Evolutionary conservation across 1,140 invertebrate species (phyloP).

Genomic region (Venturia canescens): DNA sequence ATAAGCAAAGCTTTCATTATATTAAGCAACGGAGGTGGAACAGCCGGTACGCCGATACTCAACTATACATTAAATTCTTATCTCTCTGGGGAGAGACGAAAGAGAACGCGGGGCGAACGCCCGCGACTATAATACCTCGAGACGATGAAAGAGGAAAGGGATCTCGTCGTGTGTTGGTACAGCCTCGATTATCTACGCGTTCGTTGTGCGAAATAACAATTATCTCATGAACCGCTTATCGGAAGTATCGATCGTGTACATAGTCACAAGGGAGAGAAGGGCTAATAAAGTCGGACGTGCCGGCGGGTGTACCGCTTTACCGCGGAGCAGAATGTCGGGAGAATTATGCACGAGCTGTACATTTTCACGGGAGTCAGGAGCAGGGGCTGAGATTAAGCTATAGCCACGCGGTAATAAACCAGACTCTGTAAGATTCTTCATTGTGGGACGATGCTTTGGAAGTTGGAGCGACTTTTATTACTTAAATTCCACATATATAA

Average conservation of each 20-base stretch:
- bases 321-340: not conserved
- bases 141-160: too few species aligned
- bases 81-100: too few species aligned
- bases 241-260: constrained; percentile 36
- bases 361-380: not conserved
- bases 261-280: not conserved
- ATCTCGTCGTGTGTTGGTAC: not conserved
- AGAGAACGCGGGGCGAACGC: constrained; percentile 6
- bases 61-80: too few species aligned
- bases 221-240: constrained; percentile 45
- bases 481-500: too few species aligned
- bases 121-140: not conserved
- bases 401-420: too few species aligned
- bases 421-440: too few species aligned
- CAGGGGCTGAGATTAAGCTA: too few species aligned
- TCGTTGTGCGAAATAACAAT: constrained; percentile 46
- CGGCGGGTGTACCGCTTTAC: constrained; percentile 10
- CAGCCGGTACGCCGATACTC: too few species aligned
- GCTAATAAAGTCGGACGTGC: constrained; percentile 40
- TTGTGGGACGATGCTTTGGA: too few species aligned
- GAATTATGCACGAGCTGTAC: constrained; percentile 1
- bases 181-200: constrained; percentile 37
- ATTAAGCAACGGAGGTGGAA: too few species aligned
- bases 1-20: too few species aligned
- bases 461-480: too few species aligned